phyloP scores from a whole-genome alignment of 2,797 vertebrate genomes.

The Danio tinwini region DNA sequence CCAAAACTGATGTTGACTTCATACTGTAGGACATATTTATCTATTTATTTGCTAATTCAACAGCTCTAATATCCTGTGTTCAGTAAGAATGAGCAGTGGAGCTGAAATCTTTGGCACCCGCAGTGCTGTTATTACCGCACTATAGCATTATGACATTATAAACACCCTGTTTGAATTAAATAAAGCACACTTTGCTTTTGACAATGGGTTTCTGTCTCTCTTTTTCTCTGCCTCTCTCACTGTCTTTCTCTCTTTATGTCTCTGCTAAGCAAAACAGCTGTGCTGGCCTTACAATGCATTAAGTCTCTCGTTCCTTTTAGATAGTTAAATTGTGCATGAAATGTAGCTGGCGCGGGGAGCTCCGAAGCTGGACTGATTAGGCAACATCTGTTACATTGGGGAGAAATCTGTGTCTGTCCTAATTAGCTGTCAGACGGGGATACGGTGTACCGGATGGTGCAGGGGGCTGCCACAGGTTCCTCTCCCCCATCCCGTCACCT shows the following conservation, averaged over 20 bases:
- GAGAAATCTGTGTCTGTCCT: conserved; percentile 99
- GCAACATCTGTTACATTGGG: conserved; percentile 99
- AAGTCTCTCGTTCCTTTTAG: conserved; percentile 99
- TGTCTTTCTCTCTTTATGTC: conserved; percentile 64
- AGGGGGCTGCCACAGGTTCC: conserved; percentile 97
- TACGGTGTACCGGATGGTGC: conserved; percentile 98
- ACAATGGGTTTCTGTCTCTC: conserved; percentile 77
- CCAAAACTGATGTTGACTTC: neutral
- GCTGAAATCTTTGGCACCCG: conserved; percentile 91
- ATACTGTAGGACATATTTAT: neutral
- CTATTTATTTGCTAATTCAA: neutral
- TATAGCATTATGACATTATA: conserved; percentile 94
- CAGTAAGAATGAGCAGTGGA: conserved; percentile 68
- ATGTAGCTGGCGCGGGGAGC: conserved; percentile 98
- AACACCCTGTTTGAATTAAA: conserved; percentile 99
- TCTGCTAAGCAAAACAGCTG: conserved; percentile 99
- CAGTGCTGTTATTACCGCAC: conserved; percentile 77
- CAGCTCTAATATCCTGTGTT: conserved; percentile 61
- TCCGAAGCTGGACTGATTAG: conserved; percentile 99
- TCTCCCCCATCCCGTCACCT: conserved; percentile 95
- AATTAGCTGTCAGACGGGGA: conserved; percentile 99
- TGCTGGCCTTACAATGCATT: conserved; percentile 99
- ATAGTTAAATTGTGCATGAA: conserved; percentile 99
- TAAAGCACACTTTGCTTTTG: conserved; percentile 91
- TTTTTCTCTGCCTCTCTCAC: neutral